Conservation (phyloP, 2,888 invertebrate species). For the Anodontia alba region DNA sequence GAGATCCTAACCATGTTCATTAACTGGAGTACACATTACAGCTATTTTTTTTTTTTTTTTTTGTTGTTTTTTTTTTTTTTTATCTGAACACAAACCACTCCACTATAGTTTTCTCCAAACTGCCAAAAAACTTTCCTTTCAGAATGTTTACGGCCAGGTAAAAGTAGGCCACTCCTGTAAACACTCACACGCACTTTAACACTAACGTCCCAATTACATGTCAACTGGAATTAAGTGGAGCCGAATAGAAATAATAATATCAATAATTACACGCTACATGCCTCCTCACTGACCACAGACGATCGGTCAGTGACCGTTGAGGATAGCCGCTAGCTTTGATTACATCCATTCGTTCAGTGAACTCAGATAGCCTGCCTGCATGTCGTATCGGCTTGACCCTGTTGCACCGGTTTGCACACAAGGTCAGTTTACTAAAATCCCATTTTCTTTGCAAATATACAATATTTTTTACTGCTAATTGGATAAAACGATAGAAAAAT, state of each 20-base stretch:
- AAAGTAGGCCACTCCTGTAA: slow-evolving; percentile 8
- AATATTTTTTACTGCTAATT: background rate
- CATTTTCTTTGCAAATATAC: background rate
- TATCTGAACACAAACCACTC: too few species aligned
- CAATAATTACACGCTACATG: background rate
- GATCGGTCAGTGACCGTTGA: slow-evolving; percentile 55
- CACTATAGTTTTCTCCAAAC: too few species aligned
- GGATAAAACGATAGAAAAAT: background rate
- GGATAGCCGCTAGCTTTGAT: slow-evolving; percentile 44
- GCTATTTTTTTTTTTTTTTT: too few species aligned
- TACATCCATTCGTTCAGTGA: slow-evolving; percentile 30
- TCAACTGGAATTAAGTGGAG: background rate
- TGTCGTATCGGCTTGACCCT: slow-evolving; percentile 61
- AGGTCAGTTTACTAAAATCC: slow-evolving; percentile 11
- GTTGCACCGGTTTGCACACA: slow-evolving; percentile 36
- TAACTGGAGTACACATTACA: too few species aligned
- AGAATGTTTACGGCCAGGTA: slow-evolving; percentile 20
- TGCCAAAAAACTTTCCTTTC: too few species aligned
- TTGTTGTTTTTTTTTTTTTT: too few species aligned
- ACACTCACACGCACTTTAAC: slow-evolving; percentile 14
- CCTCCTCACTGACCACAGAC: slow-evolving; percentile 20
- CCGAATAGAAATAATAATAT: background rate
- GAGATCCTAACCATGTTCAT: too few species aligned
- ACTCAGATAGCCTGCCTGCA: slow-evolving; percentile 37
- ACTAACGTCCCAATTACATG: background rate